Base-by-base conservation (phyloP, 2,888 invertebrate genomes). In the Siphlonurus alternatus region DNA sequence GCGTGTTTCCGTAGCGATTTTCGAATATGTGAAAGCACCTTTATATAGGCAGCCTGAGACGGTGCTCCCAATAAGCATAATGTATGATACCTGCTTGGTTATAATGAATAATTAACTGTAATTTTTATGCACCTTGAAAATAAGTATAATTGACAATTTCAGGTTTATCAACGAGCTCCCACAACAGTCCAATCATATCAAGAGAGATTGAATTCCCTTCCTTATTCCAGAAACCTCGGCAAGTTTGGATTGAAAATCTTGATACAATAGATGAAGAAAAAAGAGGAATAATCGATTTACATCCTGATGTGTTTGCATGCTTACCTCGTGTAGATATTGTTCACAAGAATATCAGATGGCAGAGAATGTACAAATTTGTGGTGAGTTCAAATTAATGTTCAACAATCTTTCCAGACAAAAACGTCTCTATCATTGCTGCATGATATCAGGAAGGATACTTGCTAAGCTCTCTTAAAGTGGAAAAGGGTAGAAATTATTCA, bases 171-270 rank as follows among this genome's bases (percentile, higher is more conserved):
- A n/a, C n/a, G n/a, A n/a, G n/a, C n/a, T n/a, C n/a, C n/a, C n/a
- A n/a, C n/a, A n/a, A n/a, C n/a, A n/a, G n/a, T 38, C 38, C 38
- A 38, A 38, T 38, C 5, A 15, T 15, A 10, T 38, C 67, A 15
- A 69, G 69, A 63, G 65, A 67, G 2, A 71, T 73, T 23, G 65
- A 64, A 1, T 70, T 68, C 65, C 65, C 69, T 67, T 67, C 69
- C 66, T 23, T 69, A 69, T 85, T 82, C 68, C 76, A 80, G 23
- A 81, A 82, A 71, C 83, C 83, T 0, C 80, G 90, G 10, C 87
- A 93, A 76, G 88, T 86, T 61, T 95, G 93, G 93, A 80, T 94
- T 56, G 92, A 92, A 73, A 92, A 88, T 75, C 74, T 91, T 54
- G 86, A 91, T 72, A 83, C 87, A 0, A 76, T 87, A 20, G 81